Base-by-base conservation (phyloP, 2,888 invertebrate species). In the Bellardia bayeri region DNA sequence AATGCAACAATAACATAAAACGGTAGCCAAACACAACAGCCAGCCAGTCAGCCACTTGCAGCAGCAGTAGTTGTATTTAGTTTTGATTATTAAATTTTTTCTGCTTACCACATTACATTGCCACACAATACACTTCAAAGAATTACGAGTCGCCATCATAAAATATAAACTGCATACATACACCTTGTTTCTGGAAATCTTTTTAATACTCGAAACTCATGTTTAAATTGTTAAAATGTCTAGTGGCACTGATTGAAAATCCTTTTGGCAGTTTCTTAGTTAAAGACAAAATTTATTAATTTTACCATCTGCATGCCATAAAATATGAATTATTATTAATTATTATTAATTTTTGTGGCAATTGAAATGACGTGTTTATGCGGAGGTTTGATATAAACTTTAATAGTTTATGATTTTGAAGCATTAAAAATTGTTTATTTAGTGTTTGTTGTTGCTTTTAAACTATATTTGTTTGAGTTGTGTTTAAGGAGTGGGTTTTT, bases 251-350 rank as follows among this genome's bases (percentile, higher is more conserved):
- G 40, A 51, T 51, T 54, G 37, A 13, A 81, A 72, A 42, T 72
- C 54, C 72, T 72, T 72, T 81, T 81, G 72, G 42, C 72, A 64
- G 37, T 69, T 61, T 49, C 45, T 37, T 33, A 66, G n/a, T 69
- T 49, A 16, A 61, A 72, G 61, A 33, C 2, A n/a, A 56, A 64
- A 64, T 64, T 81, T 72, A 72, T 64, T 64, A 45, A 51, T 42
- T 33, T 42, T 58, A 13, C 51, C 14, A 49, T 11, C 33, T 30
- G 4, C 16, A 16, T 54, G 58, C 13, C 56, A 75, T 82, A 68
- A 74, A 68, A 75, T 49, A 37, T 82, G 58, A 58, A 75, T 82
- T 56, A 82, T 82, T 56, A 82, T 82, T 74, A 74, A 74, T 82
- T 74, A 49, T 45, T 45, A 56, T 64, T 66, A 58, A 74, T 58